Percentiles rank a stretch among this genome's conserved stretches.
phyloP scores from a whole-genome alignment of 1,140 invertebrate genomes.

The Reticulitermes speratus region DNA sequence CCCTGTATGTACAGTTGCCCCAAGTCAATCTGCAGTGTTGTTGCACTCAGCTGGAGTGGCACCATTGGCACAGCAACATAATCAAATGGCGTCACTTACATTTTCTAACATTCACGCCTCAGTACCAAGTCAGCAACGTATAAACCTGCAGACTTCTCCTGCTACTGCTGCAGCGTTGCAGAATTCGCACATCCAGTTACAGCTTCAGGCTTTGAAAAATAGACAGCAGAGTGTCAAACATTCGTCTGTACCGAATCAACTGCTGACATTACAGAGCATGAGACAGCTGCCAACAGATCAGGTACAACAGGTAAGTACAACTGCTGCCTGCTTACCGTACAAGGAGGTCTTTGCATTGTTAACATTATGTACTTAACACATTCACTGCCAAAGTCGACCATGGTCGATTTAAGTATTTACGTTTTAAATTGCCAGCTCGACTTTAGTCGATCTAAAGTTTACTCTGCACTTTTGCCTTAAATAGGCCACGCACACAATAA shows the following conservation, averaged over 20 bases:
- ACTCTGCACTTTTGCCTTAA: too few relatives aligned
- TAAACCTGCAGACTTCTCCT: constrained; percentile 21
- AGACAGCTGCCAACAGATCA: constrained; percentile 41
- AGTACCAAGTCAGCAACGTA: background rate
- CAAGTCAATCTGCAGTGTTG: background rate
- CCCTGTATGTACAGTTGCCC: background rate
- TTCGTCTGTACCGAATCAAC: constrained; percentile 30
- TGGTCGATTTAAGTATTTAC: too few relatives aligned
- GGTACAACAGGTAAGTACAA: constrained; percentile 38
- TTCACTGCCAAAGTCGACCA: too few relatives aligned
- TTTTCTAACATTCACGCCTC: too few relatives aligned
- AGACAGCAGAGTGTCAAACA: background rate
- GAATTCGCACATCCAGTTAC: background rate
- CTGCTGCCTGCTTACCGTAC: too few relatives aligned
- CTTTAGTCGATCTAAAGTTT: too few relatives aligned
- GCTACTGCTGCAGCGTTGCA: constrained; percentile 16
- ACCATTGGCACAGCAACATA: background rate
- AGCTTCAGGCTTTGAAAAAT: constrained; percentile 13
- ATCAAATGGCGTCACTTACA: background rate
- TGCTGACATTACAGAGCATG: constrained; percentile 43
- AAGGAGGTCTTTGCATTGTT: background rate
- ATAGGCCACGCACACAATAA: too few relatives aligned
- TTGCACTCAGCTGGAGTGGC: background rate
- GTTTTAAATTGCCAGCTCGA: too few relatives aligned
- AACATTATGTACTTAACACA: too few relatives aligned